phyloP scores from a whole-genome alignment of 2,113 vertebrate species.

The Redunca redunca region DNA sequence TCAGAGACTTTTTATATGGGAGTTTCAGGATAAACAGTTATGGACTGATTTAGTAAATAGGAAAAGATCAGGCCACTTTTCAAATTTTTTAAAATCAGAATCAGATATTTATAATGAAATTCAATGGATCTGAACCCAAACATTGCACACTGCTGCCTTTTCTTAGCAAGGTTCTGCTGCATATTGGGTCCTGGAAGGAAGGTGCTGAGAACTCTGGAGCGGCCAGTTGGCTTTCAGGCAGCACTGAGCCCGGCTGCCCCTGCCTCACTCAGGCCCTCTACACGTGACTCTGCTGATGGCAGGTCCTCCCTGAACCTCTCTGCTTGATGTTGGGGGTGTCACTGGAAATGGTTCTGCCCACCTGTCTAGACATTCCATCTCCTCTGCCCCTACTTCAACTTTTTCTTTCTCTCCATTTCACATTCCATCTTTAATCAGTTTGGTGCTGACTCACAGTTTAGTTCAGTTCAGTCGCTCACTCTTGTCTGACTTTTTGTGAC shows the following conservation, averaged over 20 bases:
- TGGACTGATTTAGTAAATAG: neutral
- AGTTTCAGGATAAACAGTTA: neutral
- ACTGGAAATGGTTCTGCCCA: neutral
- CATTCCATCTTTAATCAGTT: neutral
- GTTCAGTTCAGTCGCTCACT: neutral
- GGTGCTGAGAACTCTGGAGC: neutral
- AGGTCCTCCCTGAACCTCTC: neutral
- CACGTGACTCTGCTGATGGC: fast-evolving
- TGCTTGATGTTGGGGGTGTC: neutral
- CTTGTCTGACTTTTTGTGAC: neutral
- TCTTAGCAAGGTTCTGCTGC: neutral
- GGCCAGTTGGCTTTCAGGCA: neutral
- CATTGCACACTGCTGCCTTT: neutral
- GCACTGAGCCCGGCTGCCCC: neutral
- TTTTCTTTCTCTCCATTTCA: neutral
- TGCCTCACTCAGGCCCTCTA: neutral
- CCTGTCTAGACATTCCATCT: neutral
- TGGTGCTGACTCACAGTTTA: neutral
- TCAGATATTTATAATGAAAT: neutral
- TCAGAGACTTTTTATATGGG: neutral
- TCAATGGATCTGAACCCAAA: neutral
- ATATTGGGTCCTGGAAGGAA: neutral
- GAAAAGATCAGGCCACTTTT: neutral
- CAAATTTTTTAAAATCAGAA: neutral
- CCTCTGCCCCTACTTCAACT: neutral